Evolutionary conservation across 2,888 invertebrate genomes (phyloP).

Genomic region (Zygogramma bicolorata): DNA sequence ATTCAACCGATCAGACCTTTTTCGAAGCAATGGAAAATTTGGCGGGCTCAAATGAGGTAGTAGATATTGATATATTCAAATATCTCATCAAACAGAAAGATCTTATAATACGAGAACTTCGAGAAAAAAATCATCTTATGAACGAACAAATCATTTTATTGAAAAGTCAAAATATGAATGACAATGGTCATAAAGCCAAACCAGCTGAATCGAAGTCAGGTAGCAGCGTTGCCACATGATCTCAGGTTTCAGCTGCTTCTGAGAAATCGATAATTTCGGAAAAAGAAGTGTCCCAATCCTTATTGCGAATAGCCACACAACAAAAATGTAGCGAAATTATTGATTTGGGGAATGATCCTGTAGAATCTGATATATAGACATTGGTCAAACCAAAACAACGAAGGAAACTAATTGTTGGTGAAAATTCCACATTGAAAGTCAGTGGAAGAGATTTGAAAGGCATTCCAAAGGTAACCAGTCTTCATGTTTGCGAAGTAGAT

Average conservation of each 20-base stretch:
- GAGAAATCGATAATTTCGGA: neutral
- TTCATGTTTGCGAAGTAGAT: neutral
- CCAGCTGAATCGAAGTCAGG: neutral
- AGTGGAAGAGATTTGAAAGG: conserved; percentile 2
- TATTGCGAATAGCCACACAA: neutral
- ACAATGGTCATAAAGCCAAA: neutral
- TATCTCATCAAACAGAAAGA: conserved; percentile 12
- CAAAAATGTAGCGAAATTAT: neutral
- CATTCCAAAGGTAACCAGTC: no score
- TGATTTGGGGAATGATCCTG: neutral
- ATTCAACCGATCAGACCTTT: conserved; percentile 13
- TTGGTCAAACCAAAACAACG: neutral
- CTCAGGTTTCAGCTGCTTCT: neutral
- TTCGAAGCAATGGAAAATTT: conserved; percentile 15
- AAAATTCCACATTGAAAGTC: neutral
- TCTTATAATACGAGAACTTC: neutral
- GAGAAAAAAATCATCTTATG: conserved; percentile 1
- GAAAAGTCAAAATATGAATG: neutral
- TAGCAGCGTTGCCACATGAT: neutral
- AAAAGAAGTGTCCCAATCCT: neutral
- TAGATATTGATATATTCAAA: conserved; percentile 16
- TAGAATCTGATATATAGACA: neutral
- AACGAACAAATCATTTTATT: neutral
- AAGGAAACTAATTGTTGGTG: neutral
- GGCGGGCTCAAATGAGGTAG: conserved; percentile 13